Base-by-base conservation (phyloP, 2,888 invertebrate genomes). In the Gastrophysa polygoni region DNA sequence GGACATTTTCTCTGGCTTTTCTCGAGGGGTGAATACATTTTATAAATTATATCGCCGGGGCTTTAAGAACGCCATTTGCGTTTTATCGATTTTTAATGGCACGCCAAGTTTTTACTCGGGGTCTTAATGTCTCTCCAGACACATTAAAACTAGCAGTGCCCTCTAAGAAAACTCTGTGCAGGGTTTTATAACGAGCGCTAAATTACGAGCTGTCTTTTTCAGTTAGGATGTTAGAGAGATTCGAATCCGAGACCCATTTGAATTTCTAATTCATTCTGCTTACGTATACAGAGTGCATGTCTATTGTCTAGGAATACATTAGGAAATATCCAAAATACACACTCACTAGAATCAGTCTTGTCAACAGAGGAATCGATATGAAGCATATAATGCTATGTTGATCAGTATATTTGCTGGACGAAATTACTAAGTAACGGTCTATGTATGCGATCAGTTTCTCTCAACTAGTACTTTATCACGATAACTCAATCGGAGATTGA, bases 61-160 rank as follows among this genome's bases (percentile, higher is more conserved):
- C 74, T 77, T 76, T 78, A 78, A 78, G 78, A 78, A 79, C 78
- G 77, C 77, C 78, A 77, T 78, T 78, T 77, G 78, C 71, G 76
- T 78, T 76, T 77, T 79, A 79, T 79, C 75, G 79, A 79, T 79
- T 78, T 78, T 79, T 78, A 78, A 77, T 78, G 73, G 71, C 68
- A 64, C 38, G 68, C 59, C 69, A 18, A 63, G 71, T 74, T 74
- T 74, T 74, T 74, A 72, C 71, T 59, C 55, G 62, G 65, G 63
- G 66, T 52, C 51, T 64, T 68, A 68, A 70, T 70, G 70, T 68
- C 70, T 68, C 67, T 68, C 68, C 59, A 70, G 70, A 67, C 67
- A 59, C 70, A 70, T 70, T 70, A 68, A 67, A 65, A 68, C 68
- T 67, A 59, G 52, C 63, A 59, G 51, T 66, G 49, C 66, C 64